These are phyloP conservation scores for Macheiramphus alcinus DNA, from an alignment of 2,113 vertebrate genomes.

Conservation along the genomic window DNA sequence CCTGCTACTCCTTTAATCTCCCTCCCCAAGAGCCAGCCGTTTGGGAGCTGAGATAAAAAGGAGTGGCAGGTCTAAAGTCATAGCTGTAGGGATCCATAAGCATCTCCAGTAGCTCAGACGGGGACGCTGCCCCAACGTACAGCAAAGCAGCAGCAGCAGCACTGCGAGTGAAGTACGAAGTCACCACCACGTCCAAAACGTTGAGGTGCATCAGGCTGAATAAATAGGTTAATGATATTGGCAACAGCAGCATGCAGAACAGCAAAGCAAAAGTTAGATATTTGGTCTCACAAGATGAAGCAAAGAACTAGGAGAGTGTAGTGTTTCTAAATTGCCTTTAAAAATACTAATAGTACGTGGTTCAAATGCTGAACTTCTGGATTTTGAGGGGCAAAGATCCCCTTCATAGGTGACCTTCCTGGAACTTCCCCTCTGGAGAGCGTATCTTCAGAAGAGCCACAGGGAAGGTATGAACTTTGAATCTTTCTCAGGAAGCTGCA, in stretches of 20 bases:
- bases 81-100: neutral
- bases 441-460: neutral
- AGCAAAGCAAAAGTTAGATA: neutral
- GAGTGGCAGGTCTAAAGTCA: neutral
- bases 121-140: rapidly evolving
- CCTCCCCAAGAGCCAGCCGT: neutral
- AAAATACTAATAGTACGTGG: neutral
- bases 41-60: neutral
- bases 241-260: neutral
- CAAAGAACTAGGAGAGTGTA: neutral
- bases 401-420: neutral
- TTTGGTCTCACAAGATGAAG: neutral
- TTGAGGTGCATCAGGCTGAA: neutral
- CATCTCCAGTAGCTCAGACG: neutral
- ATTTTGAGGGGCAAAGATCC: neutral
- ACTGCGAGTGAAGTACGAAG: neutral
- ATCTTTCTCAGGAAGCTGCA: neutral
- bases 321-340: neutral
- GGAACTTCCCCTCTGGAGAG: neutral
- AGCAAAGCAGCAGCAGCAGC: neutral
- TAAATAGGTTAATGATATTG: neutral
- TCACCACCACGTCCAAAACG: neutral
- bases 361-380: neutral
- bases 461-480: neutral
- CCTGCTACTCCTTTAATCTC: neutral